A percentile compares a stretch with the other conserved stretches of the same genome.
Conservation (phyloP, 1,140 invertebrate species). For the Leucophenga varia region DNA sequence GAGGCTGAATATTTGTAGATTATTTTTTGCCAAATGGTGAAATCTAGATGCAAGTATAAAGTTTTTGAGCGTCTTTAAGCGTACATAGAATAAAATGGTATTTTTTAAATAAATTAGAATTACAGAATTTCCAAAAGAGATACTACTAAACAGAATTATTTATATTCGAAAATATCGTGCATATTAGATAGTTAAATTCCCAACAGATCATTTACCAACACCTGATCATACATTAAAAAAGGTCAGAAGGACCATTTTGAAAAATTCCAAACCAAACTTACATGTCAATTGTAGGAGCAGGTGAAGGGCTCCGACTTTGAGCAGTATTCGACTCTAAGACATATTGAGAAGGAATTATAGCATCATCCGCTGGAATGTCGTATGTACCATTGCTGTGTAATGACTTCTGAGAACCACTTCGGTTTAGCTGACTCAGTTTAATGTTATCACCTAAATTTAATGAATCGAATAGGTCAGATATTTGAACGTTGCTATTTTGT, state of each 20-base stretch:
- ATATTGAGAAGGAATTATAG: background rate
- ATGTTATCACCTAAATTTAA: conserved; percentile 23
- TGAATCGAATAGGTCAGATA: conserved; percentile 47
- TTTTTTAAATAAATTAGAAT: too few relatives aligned
- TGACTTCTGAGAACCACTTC: conserved; percentile 32
- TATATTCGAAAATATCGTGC: conserved; percentile 6
- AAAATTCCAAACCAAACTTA: conserved; percentile 22
- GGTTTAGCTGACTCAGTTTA: conserved; percentile 7
- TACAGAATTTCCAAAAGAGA: too few relatives aligned
- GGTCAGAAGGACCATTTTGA: too few relatives aligned
- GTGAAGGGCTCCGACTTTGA: conserved; percentile 24
- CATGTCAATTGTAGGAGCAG: conserved; percentile 23
- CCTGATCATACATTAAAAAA: too few relatives aligned
- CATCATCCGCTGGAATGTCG: conserved; percentile 32
- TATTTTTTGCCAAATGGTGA: too few relatives aligned
- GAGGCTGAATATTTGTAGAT: too few relatives aligned
- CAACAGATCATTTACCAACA: too few relatives aligned
- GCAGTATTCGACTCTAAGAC: background rate
- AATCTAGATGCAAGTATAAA: too few relatives aligned
- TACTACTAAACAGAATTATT: too few relatives aligned
- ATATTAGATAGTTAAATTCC: conserved; percentile 3
- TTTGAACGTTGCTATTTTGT: conserved; percentile 56
- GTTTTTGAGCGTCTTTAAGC: too few relatives aligned
- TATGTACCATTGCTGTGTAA: conserved; percentile 42
- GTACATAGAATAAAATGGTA: too few relatives aligned